Evolutionary conservation across 2,113 vertebrate species (phyloP).

Genomic region (Solenodon paradoxus): DNA sequence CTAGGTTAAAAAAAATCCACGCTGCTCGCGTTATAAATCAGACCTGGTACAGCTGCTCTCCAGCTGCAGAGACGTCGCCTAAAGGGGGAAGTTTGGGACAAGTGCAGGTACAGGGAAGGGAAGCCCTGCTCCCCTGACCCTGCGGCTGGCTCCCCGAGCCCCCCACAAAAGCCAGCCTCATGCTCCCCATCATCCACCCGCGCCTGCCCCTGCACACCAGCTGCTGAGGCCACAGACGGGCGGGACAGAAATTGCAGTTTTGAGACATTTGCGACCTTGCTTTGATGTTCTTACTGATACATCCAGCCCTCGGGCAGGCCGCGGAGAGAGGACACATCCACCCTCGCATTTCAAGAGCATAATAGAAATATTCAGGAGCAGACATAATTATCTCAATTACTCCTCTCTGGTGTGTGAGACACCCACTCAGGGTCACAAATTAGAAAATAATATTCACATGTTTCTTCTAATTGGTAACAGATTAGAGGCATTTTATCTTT

Average conservation of each 20-base stretch:
- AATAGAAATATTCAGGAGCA: slow-evolving; percentile 81
- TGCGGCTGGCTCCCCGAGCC: too few relatives aligned
- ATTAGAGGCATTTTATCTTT: slow-evolving; percentile 80
- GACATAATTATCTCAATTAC: slow-evolving; percentile 88
- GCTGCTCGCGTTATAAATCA: slow-evolving; percentile 50
- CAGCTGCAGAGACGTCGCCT: background rate
- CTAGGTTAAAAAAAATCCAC: slow-evolving; percentile 48
- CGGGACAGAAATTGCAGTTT: background rate
- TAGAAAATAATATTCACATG: slow-evolving; percentile 86
- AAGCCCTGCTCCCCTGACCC: background rate
- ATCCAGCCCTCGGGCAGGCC: slow-evolving; percentile 50
- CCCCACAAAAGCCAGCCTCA: too few relatives aligned
- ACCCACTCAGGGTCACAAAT: slow-evolving; percentile 79
- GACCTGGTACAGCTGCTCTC: background rate
- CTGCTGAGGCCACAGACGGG: background rate
- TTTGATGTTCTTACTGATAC: slow-evolving; percentile 76
- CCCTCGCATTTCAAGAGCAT: slow-evolving; percentile 63
- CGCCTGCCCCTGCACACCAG: slow-evolving; percentile 21
- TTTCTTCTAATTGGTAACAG: slow-evolving; percentile 86
- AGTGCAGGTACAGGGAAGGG: background rate
- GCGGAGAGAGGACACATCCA: slow-evolving; percentile 34
- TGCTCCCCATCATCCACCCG: background rate
- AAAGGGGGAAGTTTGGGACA: background rate
- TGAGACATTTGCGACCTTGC: background rate
- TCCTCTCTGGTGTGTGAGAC: slow-evolving; percentile 83